Evolutionary conservation across 2,797 vertebrate genomes (phyloP).

Genomic region (Melanotaenia parkinsoni): DNA sequence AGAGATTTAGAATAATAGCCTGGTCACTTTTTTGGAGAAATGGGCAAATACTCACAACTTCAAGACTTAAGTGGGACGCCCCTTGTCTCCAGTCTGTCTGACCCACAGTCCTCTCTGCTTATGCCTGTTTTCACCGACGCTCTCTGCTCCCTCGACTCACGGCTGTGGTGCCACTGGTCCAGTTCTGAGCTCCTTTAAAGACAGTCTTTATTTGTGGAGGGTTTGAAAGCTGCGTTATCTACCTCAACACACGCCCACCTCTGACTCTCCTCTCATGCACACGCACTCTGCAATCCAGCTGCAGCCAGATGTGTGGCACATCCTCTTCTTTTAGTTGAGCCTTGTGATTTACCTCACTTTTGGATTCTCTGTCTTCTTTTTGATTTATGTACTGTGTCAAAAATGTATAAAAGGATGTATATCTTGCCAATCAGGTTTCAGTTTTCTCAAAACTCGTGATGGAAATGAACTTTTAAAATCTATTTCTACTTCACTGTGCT

Average conservation of each 20-base stretch:
- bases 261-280: conserved; percentile 27
- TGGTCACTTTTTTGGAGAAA: conserved; percentile 25
- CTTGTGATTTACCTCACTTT: conserved; percentile 14
- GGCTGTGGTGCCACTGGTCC: conserved; percentile 38
- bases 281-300: conserved; percentile 46
- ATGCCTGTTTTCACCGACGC: conserved; percentile 13
- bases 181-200: conserved; percentile 24
- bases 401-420: background rate
- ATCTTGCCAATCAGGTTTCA: conserved; percentile 22
- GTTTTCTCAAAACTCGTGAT: conserved; percentile 32
- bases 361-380: conserved; percentile 7
- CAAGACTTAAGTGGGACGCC: conserved; percentile 41
- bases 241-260: conserved; percentile 34
- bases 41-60: conserved; percentile 69
- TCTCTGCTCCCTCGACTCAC: conserved; percentile 44
- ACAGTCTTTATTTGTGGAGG: conserved; percentile 29
- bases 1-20: background rate
- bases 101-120: conserved; percentile 18
- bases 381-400: conserved; percentile 12
- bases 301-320: conserved; percentile 65
- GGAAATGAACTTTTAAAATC: conserved; percentile 32
- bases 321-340: conserved; percentile 30
- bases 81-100: conserved; percentile 28
- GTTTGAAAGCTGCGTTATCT: conserved; percentile 22
- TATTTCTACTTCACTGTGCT: conserved; percentile 20